Percentiles rank a stretch among this genome's conserved stretches.
Evolutionary conservation across 2,113 vertebrate species (phyloP).

Genomic region (Anguilla japonica): DNA sequence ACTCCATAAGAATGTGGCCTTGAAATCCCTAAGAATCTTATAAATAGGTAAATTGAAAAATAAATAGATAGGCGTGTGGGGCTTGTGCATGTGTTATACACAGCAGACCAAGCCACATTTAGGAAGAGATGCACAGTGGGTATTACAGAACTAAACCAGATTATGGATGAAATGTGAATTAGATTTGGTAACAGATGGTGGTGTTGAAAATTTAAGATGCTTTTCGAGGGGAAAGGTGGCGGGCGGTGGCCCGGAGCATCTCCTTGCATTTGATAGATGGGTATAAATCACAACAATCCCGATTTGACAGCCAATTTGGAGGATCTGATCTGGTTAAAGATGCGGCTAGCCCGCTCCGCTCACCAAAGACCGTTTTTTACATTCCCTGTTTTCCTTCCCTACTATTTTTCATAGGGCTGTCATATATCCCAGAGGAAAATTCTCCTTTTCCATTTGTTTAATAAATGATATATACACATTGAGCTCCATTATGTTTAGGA

Average conservation of each 20-base stretch:
- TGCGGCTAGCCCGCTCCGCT: constrained; percentile 75
- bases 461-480: constrained; percentile 74
- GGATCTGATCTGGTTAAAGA: constrained; percentile 99
- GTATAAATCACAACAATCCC: constrained; percentile 97
- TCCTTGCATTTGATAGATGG: constrained; percentile 85
- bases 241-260: constrained; percentile 75
- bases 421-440: constrained; percentile 75
- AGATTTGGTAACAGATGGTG: constrained; percentile 99
- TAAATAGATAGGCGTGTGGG: background rate
- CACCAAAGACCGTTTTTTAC: constrained; percentile 68
- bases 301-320: constrained; percentile 99
- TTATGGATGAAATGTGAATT: constrained; percentile 94
- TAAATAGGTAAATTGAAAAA: constrained; percentile 6
- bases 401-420: constrained; percentile 59
- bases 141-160: constrained; percentile 95
- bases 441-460: constrained; percentile 77
- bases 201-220: constrained; percentile 92
- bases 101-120: constrained; percentile 18
- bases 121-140: constrained; percentile 78
- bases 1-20: background rate
- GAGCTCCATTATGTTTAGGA: too few relatives aligned
- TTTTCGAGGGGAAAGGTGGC: constrained; percentile 81
- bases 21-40: background rate
- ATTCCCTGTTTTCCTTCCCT: constrained; percentile 43
- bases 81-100: background rate